A percentile compares a stretch with the other conserved stretches of the same genome.
phyloP scores from a whole-genome alignment of 2,888 invertebrate species.

The Eupithecia dodoneata region DNA sequence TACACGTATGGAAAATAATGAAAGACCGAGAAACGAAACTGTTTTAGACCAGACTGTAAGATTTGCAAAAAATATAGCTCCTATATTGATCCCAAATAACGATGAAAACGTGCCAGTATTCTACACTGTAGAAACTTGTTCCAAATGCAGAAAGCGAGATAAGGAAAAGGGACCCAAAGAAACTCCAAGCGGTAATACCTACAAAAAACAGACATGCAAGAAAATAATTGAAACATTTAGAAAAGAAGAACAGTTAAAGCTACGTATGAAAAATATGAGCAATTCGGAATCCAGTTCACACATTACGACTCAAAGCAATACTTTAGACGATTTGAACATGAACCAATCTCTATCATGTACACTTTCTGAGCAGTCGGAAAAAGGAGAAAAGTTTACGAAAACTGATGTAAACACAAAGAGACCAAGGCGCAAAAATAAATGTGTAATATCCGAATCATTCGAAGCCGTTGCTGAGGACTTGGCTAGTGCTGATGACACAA shows the following conservation, averaged over 20 bases:
- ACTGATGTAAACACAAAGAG: slow-evolving; percentile 50
- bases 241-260: slow-evolving; percentile 48
- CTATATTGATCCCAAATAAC: slow-evolving; percentile 66
- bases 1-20: slow-evolving; percentile 39
- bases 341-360: slow-evolving; percentile 69
- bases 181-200: slow-evolving; percentile 28
- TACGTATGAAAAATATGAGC: slow-evolving; percentile 53
- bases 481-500: slow-evolving; percentile 54
- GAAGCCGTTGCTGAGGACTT: slow-evolving; percentile 68
- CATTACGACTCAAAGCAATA: slow-evolving; percentile 60
- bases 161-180: slow-evolving; percentile 45
- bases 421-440: slow-evolving; percentile 48
- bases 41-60: slow-evolving; percentile 68
- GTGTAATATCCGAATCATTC: slow-evolving; percentile 67
- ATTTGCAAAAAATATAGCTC: slow-evolving; percentile 70
- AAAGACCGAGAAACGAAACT: slow-evolving; percentile 51
- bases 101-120: slow-evolving; percentile 57
- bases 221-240: slow-evolving; percentile 54
- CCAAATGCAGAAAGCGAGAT: slow-evolving; percentile 52
- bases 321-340: slow-evolving; percentile 69
- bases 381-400: slow-evolving; percentile 53
- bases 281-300: slow-evolving; percentile 59
- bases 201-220: slow-evolving; percentile 49
- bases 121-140: slow-evolving; percentile 68
- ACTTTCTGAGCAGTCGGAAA: slow-evolving; percentile 67